These are phyloP conservation scores for Acanthaster planci DNA, from an alignment of 35 echinoderm and acorn worm species.

Conservation along the genomic window DNA sequence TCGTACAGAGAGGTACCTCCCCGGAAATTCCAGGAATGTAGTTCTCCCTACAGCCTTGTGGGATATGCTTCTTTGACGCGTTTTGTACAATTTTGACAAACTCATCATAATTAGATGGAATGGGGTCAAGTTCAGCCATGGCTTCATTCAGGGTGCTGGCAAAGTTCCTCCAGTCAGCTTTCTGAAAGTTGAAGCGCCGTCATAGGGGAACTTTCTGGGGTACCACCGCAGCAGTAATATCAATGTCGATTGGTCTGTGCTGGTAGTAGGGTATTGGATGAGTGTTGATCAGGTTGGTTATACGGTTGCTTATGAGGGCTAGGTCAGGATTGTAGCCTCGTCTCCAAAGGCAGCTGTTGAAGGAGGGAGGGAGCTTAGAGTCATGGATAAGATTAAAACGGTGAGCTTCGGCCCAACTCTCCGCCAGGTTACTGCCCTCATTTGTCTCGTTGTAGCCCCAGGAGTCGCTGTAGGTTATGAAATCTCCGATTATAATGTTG, in stretches of 20 bases:
- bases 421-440: constrained; percentile 16
- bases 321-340: constrained; percentile 42
- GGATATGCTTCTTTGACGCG: constrained; percentile 17
- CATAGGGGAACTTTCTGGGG: constrained; percentile 27
- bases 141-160: not conserved
- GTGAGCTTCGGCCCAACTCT: constrained; percentile 43
- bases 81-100: not conserved
- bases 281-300: not conserved
- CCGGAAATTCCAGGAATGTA: constrained; percentile 29
- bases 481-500: constrained; percentile 51
- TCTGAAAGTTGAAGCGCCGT: constrained; percentile 31
- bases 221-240: constrained; percentile 31
- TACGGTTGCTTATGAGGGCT: constrained; percentile 19
- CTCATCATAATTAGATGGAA: constrained; percentile 33
- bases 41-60: constrained; percentile 22
- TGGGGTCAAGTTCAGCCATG: not conserved
- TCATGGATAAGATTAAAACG: constrained; percentile 48
- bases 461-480: constrained; percentile 32
- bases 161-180: not conserved
- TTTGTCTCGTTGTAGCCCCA: not conserved
- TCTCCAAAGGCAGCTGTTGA: constrained; percentile 48
- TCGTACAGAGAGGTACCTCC: constrained; percentile 10
- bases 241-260: constrained; percentile 35
- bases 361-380: constrained; percentile 58
- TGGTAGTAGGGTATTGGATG: constrained; percentile 23